Percentiles rank a stretch among this genome's conserved stretches.
Evolutionary conservation across 2,888 invertebrate genomes (phyloP).

Genomic region (Mechanitis messenoides): DNA sequence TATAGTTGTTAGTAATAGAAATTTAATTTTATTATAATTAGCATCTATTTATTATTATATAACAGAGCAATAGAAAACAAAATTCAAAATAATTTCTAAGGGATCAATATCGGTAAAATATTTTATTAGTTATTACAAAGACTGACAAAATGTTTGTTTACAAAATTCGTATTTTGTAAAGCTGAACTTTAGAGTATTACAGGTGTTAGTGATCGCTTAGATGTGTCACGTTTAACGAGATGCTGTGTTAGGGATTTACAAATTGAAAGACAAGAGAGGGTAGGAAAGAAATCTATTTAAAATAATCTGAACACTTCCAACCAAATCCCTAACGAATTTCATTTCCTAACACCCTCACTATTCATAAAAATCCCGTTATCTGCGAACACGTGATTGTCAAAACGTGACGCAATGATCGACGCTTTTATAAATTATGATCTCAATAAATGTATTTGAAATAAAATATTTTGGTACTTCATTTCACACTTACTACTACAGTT

Average conservation of each 20-base stretch:
- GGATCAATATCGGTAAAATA: too few relatives aligned
- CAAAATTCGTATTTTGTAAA: too few relatives aligned
- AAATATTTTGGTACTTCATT: too few relatives aligned
- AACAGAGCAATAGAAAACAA: too few relatives aligned
- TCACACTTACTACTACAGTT: too few relatives aligned
- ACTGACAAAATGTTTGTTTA: too few relatives aligned
- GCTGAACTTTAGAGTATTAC: too few relatives aligned
- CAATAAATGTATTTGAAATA: neutral
- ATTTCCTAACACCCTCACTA: conserved; percentile 2
- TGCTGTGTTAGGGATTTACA: conserved; percentile 5
- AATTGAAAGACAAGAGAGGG: neutral
- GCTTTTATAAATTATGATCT: conserved; percentile 12
- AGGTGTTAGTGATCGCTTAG: neutral
- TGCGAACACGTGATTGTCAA: conserved; percentile 15
- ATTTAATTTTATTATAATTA: too few relatives aligned
- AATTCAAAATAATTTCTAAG: too few relatives aligned
- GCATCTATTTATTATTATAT: too few relatives aligned
- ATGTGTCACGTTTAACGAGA: neutral
- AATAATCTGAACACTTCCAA: neutral
- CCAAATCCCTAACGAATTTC: conserved; percentile 1
- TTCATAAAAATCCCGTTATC: conserved; percentile 3
- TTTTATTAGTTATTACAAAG: too few relatives aligned
- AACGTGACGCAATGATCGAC: conserved; percentile 11
- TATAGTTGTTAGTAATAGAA: too few relatives aligned
- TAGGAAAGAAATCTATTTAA: neutral